Percentiles rank a stretch among this genome's conserved stretches.
These are phyloP conservation scores for Sebastes schlegelii DNA, from an alignment of 2,113 vertebrate species.

Conservation along the genomic window DNA sequence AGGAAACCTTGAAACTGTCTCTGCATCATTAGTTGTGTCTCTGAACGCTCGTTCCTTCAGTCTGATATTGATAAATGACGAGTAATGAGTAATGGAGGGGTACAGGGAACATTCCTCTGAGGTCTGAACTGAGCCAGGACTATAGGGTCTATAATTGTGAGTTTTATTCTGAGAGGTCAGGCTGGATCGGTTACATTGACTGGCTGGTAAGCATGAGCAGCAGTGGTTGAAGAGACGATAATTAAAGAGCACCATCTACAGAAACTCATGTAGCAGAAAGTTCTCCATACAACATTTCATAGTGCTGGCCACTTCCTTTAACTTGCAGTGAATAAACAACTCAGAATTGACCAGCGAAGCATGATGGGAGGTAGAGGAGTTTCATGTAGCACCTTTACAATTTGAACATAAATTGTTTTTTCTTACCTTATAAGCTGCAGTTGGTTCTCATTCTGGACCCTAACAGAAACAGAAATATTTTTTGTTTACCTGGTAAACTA, in stretches of 20 bases:
- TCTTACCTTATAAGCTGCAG: neutral
- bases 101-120: neutral
- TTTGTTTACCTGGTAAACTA: neutral
- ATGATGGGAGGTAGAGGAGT: neutral
- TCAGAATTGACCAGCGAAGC: neutral
- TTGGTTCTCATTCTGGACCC: neutral
- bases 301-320: neutral
- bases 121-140: slow-evolving; percentile 5
- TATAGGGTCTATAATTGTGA: neutral
- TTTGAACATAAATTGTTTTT: neutral
- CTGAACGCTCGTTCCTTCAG: slow-evolving; percentile 12
- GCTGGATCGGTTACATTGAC: neutral
- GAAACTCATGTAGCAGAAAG: neutral
- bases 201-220: neutral
- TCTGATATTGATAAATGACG: slow-evolving; percentile 29
- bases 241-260: neutral
- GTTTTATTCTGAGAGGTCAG: neutral
- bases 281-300: neutral
- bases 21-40: slow-evolving; percentile 14
- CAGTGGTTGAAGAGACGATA: neutral
- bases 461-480: neutral
- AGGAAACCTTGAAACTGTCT: neutral
- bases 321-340: neutral
- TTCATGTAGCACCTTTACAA: neutral
- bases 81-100: neutral